These are phyloP conservation scores for Penaeus japonicus DNA, from an alignment of 1,140 invertebrate genomes.

Conservation along the genomic window DNA sequence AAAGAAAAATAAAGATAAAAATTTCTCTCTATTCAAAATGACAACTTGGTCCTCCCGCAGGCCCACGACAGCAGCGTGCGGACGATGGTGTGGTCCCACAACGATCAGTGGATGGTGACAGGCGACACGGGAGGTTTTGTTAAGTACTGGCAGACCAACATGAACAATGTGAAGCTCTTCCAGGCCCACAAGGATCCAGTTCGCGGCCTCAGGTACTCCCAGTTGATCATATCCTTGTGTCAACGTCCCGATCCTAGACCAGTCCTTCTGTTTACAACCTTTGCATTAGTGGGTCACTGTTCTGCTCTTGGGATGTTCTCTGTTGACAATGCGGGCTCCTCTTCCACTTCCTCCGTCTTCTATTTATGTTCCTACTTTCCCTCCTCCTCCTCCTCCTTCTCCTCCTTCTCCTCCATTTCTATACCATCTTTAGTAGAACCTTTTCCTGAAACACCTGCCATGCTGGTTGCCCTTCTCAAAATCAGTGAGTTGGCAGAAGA, in stretches of 20 bases:
- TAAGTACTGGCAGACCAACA: slow-evolving; percentile 99
- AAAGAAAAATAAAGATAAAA: too few relatives aligned
- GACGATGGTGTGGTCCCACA: slow-evolving; percentile 99
- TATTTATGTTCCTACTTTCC: background rate
- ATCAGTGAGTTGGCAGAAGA: too few relatives aligned
- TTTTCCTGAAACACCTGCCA: too few relatives aligned
- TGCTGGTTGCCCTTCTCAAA: too few relatives aligned
- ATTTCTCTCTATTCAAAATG: too few relatives aligned
- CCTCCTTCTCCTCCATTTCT: too few relatives aligned
- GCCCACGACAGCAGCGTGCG: slow-evolving; percentile 97
- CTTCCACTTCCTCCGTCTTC: background rate
- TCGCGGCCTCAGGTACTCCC: slow-evolving; percentile 91
- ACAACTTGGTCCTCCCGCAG: slow-evolving; percentile 68
- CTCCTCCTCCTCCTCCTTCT: too few relatives aligned
- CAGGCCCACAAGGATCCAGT: slow-evolving; percentile 99
- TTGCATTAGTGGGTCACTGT: background rate
- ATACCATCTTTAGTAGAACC: too few relatives aligned
- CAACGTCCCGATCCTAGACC: background rate
- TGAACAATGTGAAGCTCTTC: slow-evolving; percentile 99
- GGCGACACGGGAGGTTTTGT: slow-evolving; percentile 98
- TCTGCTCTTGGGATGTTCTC: too few relatives aligned
- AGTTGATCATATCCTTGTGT: slow-evolving; percentile 29
- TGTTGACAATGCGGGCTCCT: background rate
- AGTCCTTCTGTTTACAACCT: background rate
- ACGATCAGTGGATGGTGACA: slow-evolving; percentile 99